Percentiles rank a stretch among this genome's conserved stretches.
Conservation (phyloP, 2,888 invertebrate genomes). For the Tineola bisselliella region DNA sequence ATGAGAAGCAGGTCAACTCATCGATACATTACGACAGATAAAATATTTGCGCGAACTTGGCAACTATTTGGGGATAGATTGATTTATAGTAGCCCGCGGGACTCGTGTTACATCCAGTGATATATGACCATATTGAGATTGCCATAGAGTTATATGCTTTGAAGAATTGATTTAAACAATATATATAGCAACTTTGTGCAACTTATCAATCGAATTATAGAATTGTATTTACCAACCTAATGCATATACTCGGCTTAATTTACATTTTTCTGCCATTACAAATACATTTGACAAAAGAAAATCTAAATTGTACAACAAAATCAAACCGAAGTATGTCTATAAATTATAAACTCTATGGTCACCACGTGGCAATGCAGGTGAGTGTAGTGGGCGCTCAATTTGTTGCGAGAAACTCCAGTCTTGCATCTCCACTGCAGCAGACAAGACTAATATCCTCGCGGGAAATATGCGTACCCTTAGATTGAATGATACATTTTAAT, state of each 20-base stretch:
- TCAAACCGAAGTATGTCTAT: too few relatives aligned
- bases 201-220: too few relatives aligned
- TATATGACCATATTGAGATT: constrained; percentile 50
- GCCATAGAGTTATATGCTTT: constrained; percentile 25
- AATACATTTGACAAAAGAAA: too few relatives aligned
- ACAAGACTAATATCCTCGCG: constrained; percentile 6
- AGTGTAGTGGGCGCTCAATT: constrained; percentile 4
- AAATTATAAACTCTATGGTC: not conserved
- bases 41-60: constrained; percentile 45
- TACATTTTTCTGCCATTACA: too few relatives aligned
- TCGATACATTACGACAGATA: constrained; percentile 27
- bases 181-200: too few relatives aligned
- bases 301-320: too few relatives aligned
- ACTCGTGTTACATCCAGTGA: constrained; percentile 30
- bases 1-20: constrained; percentile 5
- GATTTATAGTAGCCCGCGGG: constrained; percentile 46
- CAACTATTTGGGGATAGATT: constrained; percentile 43
- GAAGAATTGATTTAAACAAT: too few relatives aligned
- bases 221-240: too few relatives aligned
- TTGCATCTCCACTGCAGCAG: constrained; percentile 6
- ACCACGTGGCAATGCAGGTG: not conserved
- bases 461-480: constrained; percentile 6
- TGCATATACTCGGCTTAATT: too few relatives aligned
- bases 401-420: not conserved
- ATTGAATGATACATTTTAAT: constrained; percentile 1